phyloP scores from a whole-genome alignment of 1,140 invertebrate genomes.

The Drosophila guanche region DNA sequence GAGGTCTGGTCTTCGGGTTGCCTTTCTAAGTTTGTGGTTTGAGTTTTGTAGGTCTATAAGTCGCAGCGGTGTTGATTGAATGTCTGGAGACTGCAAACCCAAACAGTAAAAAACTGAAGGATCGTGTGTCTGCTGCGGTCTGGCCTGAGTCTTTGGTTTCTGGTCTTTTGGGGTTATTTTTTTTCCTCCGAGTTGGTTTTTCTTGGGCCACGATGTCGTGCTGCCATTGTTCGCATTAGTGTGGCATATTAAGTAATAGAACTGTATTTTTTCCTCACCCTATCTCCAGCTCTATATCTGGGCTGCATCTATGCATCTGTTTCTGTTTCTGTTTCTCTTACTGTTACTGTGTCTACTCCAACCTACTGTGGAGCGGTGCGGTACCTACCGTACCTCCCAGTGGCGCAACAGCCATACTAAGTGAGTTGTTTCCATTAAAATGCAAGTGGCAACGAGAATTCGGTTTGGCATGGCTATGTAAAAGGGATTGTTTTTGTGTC shows the following conservation, averaged over 20 bases:
- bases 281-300: slow-evolving; percentile 31
- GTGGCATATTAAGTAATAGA: slow-evolving; percentile 78
- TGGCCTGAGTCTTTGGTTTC: slow-evolving; percentile 39
- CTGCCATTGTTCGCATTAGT: slow-evolving; percentile 75
- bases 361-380: neutral
- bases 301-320: slow-evolving; percentile 17
- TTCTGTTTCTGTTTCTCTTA: too few species aligned
- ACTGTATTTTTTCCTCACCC: slow-evolving; percentile 64
- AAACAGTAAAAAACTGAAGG: slow-evolving; percentile 34
- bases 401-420: slow-evolving; percentile 50
- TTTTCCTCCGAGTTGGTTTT: slow-evolving; percentile 25
- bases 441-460: slow-evolving; percentile 50
- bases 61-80: slow-evolving; percentile 55
- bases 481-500: slow-evolving; percentile 22
- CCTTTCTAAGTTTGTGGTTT: slow-evolving; percentile 45
- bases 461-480: slow-evolving; percentile 13
- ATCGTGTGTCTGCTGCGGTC: slow-evolving; percentile 45
- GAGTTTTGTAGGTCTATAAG: slow-evolving; percentile 12
- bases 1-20: slow-evolving; percentile 12
- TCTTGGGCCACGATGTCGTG: slow-evolving; percentile 55
- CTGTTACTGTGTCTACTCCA: slow-evolving; percentile 5
- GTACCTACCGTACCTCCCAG: slow-evolving; percentile 18
- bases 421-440: slow-evolving; percentile 45
- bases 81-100: slow-evolving; percentile 36
- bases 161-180: slow-evolving; percentile 19